These are phyloP conservation scores for Calosoma granatense DNA, from an alignment of 1,140 invertebrate species.

Conservation along the genomic window DNA sequence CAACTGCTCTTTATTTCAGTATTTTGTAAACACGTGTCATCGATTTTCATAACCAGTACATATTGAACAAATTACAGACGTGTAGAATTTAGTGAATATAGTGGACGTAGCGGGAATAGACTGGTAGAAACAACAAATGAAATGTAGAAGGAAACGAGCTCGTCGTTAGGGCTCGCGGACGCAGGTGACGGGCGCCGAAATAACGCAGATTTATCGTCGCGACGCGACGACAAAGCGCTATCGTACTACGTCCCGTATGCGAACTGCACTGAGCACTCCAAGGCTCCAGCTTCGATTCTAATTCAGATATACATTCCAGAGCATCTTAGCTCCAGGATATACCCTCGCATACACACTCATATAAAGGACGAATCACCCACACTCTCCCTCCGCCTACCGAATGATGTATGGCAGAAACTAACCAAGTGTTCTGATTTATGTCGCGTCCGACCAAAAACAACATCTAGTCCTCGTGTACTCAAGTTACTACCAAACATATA, in stretches of 20 bases:
- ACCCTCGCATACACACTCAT: background rate
- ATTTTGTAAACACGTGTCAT: too few relatives aligned
- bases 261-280: background rate
- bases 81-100: background rate
- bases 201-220: conserved; percentile 6
- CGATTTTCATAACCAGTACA: too few relatives aligned
- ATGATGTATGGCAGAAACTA: conserved; percentile 4
- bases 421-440: conserved; percentile 5
- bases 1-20: too few relatives aligned
- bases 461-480: too few relatives aligned
- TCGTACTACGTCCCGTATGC: too few relatives aligned
- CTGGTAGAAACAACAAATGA: too few relatives aligned
- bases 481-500: too few relatives aligned
- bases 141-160: too few relatives aligned
- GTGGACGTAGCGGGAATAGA: background rate
- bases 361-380: too few relatives aligned
- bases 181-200: background rate
- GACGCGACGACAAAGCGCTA: background rate
- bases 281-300: background rate
- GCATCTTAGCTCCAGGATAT: background rate
- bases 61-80: too few relatives aligned
- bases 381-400: too few relatives aligned
- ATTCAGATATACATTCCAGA: background rate
- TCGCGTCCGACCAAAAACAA: background rate
- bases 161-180: background rate